A percentile compares a stretch with the other conserved stretches of the same genome.
Evolutionary conservation across 2,888 invertebrate species (phyloP).

Genomic region (Chymomyza caudatula): DNA sequence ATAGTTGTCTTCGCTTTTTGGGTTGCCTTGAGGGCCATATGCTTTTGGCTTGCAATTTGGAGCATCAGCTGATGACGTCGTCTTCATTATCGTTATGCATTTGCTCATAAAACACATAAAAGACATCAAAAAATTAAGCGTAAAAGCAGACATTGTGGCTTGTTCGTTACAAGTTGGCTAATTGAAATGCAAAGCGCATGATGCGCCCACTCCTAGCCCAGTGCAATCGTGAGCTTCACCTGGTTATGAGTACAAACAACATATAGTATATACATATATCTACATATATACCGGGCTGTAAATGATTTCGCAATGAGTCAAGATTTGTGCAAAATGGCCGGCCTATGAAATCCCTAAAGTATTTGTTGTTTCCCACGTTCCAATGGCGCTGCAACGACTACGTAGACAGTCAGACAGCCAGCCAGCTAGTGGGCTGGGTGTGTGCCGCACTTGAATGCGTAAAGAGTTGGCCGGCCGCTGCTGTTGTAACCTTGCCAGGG

Average conservation of each 20-base stretch:
- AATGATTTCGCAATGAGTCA: constrained; percentile 10
- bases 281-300: neutral
- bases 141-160: neutral
- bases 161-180: constrained; percentile 14
- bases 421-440: constrained; percentile 31
- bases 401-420: too few species aligned
- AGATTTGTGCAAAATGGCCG: constrained; percentile 45
- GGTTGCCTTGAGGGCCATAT: neutral
- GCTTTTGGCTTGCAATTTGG: neutral
- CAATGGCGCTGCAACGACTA: neutral
- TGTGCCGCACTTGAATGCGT: constrained; percentile 48
- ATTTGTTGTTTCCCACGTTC: neutral
- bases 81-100: neutral
- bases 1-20: neutral
- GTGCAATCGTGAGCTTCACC: constrained; percentile 31
- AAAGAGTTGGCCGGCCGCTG: constrained; percentile 32
- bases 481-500: neutral
- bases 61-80: neutral
- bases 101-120: neutral
- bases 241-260: neutral
- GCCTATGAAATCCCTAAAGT: neutral
- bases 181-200: constrained; percentile 59
- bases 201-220: constrained; percentile 6
- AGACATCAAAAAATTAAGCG: neutral
- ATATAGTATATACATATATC: neutral